These are phyloP conservation scores for Xestia ashworthii DNA, from an alignment of 2,888 invertebrate genomes.

Conservation along the genomic window DNA sequence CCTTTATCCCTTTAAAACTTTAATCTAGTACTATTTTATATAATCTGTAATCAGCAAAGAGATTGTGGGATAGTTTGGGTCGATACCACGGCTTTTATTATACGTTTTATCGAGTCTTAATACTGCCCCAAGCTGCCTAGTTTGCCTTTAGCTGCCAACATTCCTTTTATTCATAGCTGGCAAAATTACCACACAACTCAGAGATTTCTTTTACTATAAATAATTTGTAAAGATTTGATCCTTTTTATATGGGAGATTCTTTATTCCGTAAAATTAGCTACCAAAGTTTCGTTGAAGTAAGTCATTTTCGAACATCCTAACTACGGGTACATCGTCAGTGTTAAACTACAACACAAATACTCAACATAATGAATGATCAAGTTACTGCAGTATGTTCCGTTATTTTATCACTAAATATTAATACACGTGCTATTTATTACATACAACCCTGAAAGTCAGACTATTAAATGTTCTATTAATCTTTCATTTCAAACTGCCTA, in stretches of 20 bases:
- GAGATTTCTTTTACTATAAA: not conserved
- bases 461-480: conserved; percentile 75
- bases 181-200: not conserved
- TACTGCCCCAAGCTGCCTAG: not conserved
- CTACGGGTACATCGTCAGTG: conserved; percentile 19
- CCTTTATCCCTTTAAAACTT: conserved; percentile 9
- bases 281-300: conserved; percentile 25
- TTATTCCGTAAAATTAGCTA: not conserved
- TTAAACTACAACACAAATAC: conserved; percentile 27
- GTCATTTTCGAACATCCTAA: conserved; percentile 45
- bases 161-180: not conserved
- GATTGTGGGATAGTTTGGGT: not conserved
- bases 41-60: not conserved
- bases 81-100: not conserved
- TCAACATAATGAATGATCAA: conserved; percentile 37
- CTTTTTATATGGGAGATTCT: conserved; percentile 1
- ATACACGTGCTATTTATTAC: conserved; percentile 70
- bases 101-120: not conserved
- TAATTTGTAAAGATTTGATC: not conserved
- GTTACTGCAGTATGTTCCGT: conserved; percentile 41
- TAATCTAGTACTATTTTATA: not conserved
- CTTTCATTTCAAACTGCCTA: conserved; percentile 64
- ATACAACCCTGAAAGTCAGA: conserved; percentile 83
- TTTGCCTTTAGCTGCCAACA: not conserved
- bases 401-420: conserved; percentile 61